These are phyloP conservation scores for Rhinolophus ferrumequinum DNA, from an alignment of 2,113 vertebrate genomes.

Conservation along the genomic window DNA sequence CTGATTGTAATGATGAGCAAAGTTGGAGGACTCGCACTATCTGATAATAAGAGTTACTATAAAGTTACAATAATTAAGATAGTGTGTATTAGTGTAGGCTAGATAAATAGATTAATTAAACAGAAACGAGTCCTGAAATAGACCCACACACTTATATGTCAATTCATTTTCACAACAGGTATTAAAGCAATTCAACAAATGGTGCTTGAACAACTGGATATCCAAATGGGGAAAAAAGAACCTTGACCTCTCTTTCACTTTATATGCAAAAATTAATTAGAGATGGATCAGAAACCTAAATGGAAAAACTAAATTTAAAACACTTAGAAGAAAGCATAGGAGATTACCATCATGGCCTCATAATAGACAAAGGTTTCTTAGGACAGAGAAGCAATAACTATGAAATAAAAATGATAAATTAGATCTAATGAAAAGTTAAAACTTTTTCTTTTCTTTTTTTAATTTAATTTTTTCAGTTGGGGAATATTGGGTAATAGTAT, in stretches of 20 bases:
- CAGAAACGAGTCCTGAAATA: background rate
- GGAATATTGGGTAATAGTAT: too few species aligned
- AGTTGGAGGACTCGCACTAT: background rate
- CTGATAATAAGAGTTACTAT: too few species aligned
- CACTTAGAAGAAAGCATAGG: too few species aligned
- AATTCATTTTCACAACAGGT: background rate
- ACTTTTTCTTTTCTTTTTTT: background rate
- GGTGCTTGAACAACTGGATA: background rate
- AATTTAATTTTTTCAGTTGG: too few species aligned
- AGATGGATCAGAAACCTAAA: too few species aligned
- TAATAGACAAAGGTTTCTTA: background rate
- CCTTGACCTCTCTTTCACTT: background rate
- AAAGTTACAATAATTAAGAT: too few species aligned
- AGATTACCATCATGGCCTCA: background rate
- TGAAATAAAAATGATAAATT: background rate
- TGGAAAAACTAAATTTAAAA: too few species aligned
- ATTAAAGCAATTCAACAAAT: background rate
- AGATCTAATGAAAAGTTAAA: background rate
- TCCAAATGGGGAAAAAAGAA: background rate
- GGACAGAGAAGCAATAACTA: background rate
- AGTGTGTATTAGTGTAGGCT: too few species aligned
- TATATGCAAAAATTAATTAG: background rate
- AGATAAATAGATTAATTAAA: background rate
- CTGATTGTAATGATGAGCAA: background rate
- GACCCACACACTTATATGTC: background rate